Evolutionary conservation across 64 coral and sea anemone species (phyloP), one percentile per base, ranked within the genome.

Genomic region (Astreopora myriophthalma): DNA sequence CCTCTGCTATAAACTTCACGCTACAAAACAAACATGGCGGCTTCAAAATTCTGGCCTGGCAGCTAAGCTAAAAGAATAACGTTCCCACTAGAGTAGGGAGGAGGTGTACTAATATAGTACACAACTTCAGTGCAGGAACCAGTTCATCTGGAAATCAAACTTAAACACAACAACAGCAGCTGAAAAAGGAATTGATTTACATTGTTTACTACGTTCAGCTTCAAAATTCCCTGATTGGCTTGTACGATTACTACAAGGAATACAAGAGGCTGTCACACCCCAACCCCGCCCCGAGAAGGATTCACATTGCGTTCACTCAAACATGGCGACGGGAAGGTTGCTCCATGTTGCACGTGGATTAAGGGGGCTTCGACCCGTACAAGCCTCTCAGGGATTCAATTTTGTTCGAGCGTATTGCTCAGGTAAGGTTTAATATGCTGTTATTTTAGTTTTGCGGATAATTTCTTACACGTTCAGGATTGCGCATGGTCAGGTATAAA

Each of bases 261-360:
- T 58, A 3, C 9, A 16, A 11, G 29, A 20, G 1, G 20, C 48
- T 24, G 17, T 32, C 7, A 28, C 17, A 17, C 60, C 61, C 83
- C 64, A 34, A 42, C 63, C 61, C 63, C 27, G 1, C 62, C 37
- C 82, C 35, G 2, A 33, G 0, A 12, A 11, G 3, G 20, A 6
- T 25, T 22, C 14, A 9, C 37, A 4, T 1, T 12, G 11, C 27
- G 10, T 8, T 30, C 28, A 16, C 14, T 39, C 23, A 74, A 93
- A 88, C 1, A 93, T 93, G 92, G 92, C 92, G 26, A 69, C 85
- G 32, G 62, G 60, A 10, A 93, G 92, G 85, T 61, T 93, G 24
- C 72, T 93, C 17, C 85, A 93, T 10, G 14, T 92, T 76, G 69
- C 90, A 40, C 90, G 80, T 38, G 90, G 80, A 80, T 62, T 92